Base-by-base conservation (phyloP, 2,888 invertebrate genomes). In the Drosophila eohydei region DNA sequence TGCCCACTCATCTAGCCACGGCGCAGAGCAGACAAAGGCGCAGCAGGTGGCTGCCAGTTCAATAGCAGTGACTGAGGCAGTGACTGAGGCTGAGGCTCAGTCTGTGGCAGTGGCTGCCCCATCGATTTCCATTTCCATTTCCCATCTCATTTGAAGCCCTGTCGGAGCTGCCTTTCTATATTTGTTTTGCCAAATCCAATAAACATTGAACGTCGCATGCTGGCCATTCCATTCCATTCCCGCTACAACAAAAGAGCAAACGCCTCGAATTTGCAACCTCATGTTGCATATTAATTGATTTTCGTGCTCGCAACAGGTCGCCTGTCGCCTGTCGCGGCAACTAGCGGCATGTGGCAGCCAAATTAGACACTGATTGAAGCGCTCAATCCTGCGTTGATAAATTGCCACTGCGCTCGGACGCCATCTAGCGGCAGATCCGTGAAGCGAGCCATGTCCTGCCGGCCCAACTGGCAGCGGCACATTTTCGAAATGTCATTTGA, bases 231-330 rank as follows among this genome's bases (percentile, higher is more conserved):
- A 71, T 71, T 80, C 75, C 61, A 68, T 70, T 79, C 72, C 72
- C 74, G 71, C 81, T 69, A 78, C 78, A 48, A 59, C 71, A 16
- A 43, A 63, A 55, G 36, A 32, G 60, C 60, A 7, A 72, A 63
- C 46, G 74, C 68, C 36, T 48, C 64, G 76, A 78, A 71, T 52
- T 71, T 80, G 89, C 90, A 76, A 78, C 63, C 78, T 89, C 91
- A 90, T 56, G 56, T 79, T 86, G 78, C 63, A 79, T 67, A 60
- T 80, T 90, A 89, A 89, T 89, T 88, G 89, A 90, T 86, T 90
- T 88, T 80, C 77, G 82, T 83, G 80, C 80, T 68, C 26, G 38
- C 65, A 65, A 41, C 51, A 40, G 38, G 11, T n/a, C 43, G 9
- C 14, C 26, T 21, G 11, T n/a, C 43, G 9, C 14, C 26, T 21